Base-by-base conservation (phyloP, 2,113 vertebrate genomes). In the Mustela lutreola region DNA sequence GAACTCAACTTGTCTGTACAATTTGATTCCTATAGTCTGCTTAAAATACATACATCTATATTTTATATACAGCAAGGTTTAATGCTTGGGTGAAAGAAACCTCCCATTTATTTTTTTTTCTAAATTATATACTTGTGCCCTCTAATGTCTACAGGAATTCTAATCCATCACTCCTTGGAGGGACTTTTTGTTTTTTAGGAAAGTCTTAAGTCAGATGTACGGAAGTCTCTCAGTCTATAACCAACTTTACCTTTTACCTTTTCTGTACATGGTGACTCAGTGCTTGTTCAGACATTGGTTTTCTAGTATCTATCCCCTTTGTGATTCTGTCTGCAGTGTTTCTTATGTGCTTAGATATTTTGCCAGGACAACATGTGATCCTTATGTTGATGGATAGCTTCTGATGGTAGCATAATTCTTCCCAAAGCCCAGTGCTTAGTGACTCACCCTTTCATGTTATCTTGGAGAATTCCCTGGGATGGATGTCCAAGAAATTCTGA, bases 81-180 rank as follows among this genome's bases (percentile, higher is more conserved):
- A 62, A 75, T 42, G 42, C 11, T 76, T 76, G 11, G 2, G 16
- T 92, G 2, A 91, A 93, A 93, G 18, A 90, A 87, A 31, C 15
- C 18, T 33, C 42, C 16, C 56, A 78, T 58, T 90, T 76, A 65
- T 75, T 79, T 90, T 86, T 90, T 91, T 76, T 92, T 73, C 76
- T 12, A 56, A 82, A 70, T 88, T 31, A 89, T 62, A 67, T 63
- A 14, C 2, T 92, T 80, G 70, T 0, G 73, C 16, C 2, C 14
- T 70, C 39, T 73, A 15, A 33, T 19, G 28, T 62, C 26, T 82
- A 60, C 0, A 85, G 36, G 21, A 82, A 90, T 82, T 87, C 42
- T 2, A 90, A 75, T 93, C 7, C 63, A 16, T 71, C 50, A 53
- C 76, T 89, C 5, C 39, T 53, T 62, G 48, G 31, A 19, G 36